Evolutionary conservation across 2,113 vertebrate genomes (phyloP).

Genomic region (Haemorhous mexicanus): DNA sequence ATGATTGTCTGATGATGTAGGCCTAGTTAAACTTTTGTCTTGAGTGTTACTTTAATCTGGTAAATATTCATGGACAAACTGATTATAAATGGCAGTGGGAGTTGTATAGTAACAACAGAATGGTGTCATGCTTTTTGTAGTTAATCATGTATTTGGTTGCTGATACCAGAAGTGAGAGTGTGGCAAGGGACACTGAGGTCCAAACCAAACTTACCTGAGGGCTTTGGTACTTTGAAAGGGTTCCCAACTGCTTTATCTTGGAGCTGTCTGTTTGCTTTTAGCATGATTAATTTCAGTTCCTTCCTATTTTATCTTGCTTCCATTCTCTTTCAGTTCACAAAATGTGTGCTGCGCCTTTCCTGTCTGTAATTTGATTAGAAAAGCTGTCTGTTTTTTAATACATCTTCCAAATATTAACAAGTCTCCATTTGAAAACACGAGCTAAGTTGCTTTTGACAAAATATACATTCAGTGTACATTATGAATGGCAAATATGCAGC

Average conservation of each 20-base stretch:
- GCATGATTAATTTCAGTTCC: neutral
- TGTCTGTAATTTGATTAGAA: neutral
- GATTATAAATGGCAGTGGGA: neutral
- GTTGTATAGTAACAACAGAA: neutral
- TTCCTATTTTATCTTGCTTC: neutral
- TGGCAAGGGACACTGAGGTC: neutral
- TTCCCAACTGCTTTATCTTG: neutral
- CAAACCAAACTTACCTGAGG: accelerated
- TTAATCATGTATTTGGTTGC: neutral
- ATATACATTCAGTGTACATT: neutral
- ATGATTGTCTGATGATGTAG: neutral
- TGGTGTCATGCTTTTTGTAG: accelerated
- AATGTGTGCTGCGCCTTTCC: neutral
- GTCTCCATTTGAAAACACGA: neutral
- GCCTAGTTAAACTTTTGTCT: neutral
- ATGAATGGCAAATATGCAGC: neutral
- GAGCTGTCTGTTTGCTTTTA: neutral
- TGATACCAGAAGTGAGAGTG: neutral
- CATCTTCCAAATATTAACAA: neutral
- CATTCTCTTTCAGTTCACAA: neutral
- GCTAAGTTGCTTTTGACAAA: neutral
- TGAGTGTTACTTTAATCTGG: neutral
- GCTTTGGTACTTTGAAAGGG: neutral
- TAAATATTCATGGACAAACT: neutral
- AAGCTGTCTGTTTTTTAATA: neutral